A percentile compares a stretch with the other conserved stretches of the same genome.
Conservation (phyloP, 1,140 invertebrate genomes). For the Heliconius hewitsoni region DNA sequence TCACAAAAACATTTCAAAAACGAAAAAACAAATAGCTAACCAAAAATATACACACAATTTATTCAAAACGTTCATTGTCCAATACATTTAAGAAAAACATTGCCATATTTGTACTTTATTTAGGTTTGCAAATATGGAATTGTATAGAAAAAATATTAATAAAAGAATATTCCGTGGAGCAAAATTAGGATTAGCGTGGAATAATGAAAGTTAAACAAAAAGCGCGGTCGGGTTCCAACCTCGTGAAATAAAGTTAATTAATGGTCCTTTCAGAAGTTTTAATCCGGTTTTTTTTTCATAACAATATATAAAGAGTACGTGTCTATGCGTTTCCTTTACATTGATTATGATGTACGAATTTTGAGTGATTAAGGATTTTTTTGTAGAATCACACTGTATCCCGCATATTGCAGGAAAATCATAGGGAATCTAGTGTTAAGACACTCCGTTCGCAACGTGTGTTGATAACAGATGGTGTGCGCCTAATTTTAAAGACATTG, state of each 20-base stretch:
- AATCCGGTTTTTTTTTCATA: not conserved
- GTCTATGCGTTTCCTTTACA: no score
- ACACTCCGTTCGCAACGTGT: no score
- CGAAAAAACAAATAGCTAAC: not conserved
- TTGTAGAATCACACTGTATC: not conserved
- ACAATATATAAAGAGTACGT: not conserved
- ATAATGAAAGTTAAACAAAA: conserved; percentile 20
- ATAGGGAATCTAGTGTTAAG: no score
- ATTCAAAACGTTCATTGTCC: not conserved
- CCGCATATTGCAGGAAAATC: no score
- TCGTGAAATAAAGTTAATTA: conserved; percentile 15
- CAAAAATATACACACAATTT: not conserved
- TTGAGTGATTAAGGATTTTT: not conserved
- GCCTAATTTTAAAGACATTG: no score
- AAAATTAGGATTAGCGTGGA: conserved; percentile 15
- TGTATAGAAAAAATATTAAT: conserved; percentile 5
- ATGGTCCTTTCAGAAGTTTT: conserved; percentile 1
- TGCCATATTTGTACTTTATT: conserved; percentile 5
- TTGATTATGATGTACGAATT: no score
- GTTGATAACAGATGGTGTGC: no score
- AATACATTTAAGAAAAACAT: not conserved
- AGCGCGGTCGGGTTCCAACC: not conserved
- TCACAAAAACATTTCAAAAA: no score
- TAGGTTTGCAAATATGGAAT: not conserved
- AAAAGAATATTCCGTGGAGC: not conserved